A percentile compares a stretch with the other conserved stretches of the same genome.
These are phyloP conservation scores for Rallus limicola DNA, from an alignment of 2,113 vertebrate genomes.

Conservation along the genomic window DNA sequence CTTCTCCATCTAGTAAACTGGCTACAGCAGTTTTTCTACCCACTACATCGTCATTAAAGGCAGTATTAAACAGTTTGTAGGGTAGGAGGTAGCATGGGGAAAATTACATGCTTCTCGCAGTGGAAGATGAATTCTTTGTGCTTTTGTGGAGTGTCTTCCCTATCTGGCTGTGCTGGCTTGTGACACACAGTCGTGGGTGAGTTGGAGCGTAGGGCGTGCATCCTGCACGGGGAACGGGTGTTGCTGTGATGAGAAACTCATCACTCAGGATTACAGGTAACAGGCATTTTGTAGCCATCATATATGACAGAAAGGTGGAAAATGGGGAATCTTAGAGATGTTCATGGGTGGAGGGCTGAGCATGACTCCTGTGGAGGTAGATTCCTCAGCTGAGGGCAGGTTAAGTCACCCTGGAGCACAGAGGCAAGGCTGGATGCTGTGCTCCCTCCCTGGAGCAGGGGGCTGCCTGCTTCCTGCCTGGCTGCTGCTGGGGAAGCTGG, in stretches of 20 bases:
- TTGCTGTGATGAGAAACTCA: not conserved
- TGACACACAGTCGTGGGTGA: not conserved
- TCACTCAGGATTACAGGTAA: not conserved
- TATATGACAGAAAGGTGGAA: not conserved
- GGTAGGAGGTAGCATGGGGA: accelerated
- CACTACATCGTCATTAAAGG: not conserved
- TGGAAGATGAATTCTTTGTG: not conserved
- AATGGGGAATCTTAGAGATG: not conserved
- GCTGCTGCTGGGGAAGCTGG: not conserved
- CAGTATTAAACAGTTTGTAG: not conserved
- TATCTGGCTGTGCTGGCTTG: not conserved
- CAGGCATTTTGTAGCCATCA: not conserved
- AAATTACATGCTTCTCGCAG: not conserved
- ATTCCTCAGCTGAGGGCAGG: not conserved
- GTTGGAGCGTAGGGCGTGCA: not conserved
- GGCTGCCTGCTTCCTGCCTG: not conserved
- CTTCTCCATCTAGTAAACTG: not conserved
- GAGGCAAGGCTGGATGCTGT: not conserved
- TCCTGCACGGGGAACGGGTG: not conserved
- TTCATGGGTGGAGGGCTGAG: not conserved
- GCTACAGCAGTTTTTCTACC: not conserved
- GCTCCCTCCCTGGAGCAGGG: not conserved
- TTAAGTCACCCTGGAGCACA: not conserved
- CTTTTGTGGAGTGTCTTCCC: not conserved
- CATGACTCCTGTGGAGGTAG: not conserved